Percentiles rank a stretch among this genome's conserved stretches.
Conservation (phyloP, 1,140 invertebrate genomes). For the Ceratoteleas bidentatus region DNA sequence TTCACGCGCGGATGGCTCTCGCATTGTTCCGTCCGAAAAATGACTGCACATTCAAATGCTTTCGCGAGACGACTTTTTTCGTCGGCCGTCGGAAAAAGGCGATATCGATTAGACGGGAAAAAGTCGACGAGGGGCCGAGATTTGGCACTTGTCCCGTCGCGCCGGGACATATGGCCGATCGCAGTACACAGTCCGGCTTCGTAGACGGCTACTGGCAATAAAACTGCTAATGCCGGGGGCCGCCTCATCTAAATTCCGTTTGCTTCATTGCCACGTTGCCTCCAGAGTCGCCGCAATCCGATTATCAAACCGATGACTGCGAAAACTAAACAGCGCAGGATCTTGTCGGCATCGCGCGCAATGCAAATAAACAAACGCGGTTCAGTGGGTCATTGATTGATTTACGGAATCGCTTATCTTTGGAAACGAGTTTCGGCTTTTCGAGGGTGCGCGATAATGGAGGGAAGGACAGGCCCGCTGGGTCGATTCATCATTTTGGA, state of each 20-base stretch:
- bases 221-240: constrained; percentile 63
- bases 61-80: background rate
- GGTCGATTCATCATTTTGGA: too few relatives aligned
- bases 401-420: background rate
- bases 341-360: constrained; percentile 14
- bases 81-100: constrained; percentile 1
- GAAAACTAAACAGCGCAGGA: constrained; percentile 26
- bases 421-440: background rate
- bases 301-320: constrained; percentile 51
- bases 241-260: constrained; percentile 64
- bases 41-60: constrained; percentile 22
- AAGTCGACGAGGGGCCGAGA: constrained; percentile 30
- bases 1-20: too few relatives aligned
- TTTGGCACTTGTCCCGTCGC: constrained; percentile 61
- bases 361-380: constrained; percentile 17
- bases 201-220: constrained; percentile 58
- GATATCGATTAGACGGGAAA: constrained; percentile 32
- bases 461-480: background rate
- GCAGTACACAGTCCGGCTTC: constrained; percentile 52
- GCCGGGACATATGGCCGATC: constrained; percentile 44
- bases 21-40: background rate
- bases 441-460: background rate
- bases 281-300: constrained; percentile 40
- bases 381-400: background rate
- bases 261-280: constrained; percentile 52